Evolutionary conservation across 2,113 vertebrate species (phyloP).

Genomic region (Lates calcarifer): DNA sequence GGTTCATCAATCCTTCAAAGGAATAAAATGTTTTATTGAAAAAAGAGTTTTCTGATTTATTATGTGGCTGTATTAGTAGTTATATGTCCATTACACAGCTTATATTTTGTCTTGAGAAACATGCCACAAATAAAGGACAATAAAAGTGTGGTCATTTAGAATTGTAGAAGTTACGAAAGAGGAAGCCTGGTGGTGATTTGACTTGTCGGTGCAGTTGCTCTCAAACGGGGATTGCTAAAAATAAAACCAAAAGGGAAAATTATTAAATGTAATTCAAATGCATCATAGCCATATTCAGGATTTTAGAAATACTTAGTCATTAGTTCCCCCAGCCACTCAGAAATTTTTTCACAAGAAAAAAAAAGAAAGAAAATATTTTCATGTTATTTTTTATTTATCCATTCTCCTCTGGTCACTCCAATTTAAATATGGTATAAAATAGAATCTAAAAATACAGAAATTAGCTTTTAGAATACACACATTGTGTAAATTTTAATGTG

Average conservation of each 20-base stretch:
- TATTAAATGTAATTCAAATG: neutral
- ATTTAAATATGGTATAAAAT: too few relatives aligned
- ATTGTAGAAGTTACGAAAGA: neutral
- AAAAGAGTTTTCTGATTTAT: neutral
- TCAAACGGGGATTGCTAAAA: too few relatives aligned
- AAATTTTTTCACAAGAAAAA: too few relatives aligned
- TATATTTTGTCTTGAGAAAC: neutral
- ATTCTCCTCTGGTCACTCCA: too few relatives aligned
- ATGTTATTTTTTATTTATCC: too few relatives aligned
- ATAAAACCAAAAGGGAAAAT: neutral
- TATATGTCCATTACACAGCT: neutral
- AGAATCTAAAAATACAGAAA: too few relatives aligned
- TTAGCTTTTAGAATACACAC: too few relatives aligned
- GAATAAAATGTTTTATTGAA: conserved; percentile 61
- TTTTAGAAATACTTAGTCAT: neutral
- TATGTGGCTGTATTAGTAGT: neutral
- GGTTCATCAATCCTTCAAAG: conserved; percentile 36
- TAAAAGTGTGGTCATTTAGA: neutral
- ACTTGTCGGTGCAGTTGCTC: neutral
- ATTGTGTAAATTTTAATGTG: neutral
- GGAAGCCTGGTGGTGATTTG: neutral
- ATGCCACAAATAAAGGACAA: neutral
- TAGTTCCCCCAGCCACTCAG: too few relatives aligned
- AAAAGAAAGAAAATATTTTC: too few relatives aligned
- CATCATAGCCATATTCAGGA: too few relatives aligned